phyloP scores from a whole-genome alignment of 2,797 vertebrate genomes.

The Aldrovandia affinis region DNA sequence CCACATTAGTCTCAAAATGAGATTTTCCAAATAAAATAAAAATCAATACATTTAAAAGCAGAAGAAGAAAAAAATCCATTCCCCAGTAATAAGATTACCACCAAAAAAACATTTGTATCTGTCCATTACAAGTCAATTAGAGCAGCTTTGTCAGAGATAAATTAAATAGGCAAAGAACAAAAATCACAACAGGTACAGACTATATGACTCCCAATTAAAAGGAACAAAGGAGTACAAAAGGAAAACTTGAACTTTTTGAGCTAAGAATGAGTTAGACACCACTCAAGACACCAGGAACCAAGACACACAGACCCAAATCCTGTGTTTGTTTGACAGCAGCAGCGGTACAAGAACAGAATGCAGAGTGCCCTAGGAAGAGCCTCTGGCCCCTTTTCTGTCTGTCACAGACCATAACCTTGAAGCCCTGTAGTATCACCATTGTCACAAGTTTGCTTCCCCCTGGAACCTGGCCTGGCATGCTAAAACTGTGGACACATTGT shows the following conservation, averaged over 20 bases:
- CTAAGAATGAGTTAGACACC: background rate
- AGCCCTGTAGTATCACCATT: background rate
- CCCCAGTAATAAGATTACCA: conserved; percentile 1
- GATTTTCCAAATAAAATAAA: conserved; percentile 8
- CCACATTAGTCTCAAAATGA: conserved; percentile 16
- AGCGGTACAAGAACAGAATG: background rate
- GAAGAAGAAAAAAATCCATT: background rate
- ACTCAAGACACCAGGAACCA: background rate
- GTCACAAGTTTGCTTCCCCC: background rate
- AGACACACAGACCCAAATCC: background rate
- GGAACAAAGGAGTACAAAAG: background rate
- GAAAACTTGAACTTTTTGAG: background rate
- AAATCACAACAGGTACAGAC: background rate
- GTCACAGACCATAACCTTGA: background rate
- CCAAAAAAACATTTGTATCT: conserved; percentile 14
- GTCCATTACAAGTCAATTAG: conserved; percentile 6
- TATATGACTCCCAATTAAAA: conserved; percentile 6
- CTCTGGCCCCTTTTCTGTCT: background rate
- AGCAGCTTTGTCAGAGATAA: background rate
- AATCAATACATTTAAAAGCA: conserved; percentile 2
- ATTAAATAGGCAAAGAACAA: background rate
- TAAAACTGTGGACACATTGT: background rate
- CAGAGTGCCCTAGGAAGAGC: background rate
- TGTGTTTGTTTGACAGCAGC: background rate
- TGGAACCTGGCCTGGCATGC: background rate